These are phyloP conservation scores for Nasua narica DNA, from an alignment of 2,797 vertebrate species.

Conservation along the genomic window DNA sequence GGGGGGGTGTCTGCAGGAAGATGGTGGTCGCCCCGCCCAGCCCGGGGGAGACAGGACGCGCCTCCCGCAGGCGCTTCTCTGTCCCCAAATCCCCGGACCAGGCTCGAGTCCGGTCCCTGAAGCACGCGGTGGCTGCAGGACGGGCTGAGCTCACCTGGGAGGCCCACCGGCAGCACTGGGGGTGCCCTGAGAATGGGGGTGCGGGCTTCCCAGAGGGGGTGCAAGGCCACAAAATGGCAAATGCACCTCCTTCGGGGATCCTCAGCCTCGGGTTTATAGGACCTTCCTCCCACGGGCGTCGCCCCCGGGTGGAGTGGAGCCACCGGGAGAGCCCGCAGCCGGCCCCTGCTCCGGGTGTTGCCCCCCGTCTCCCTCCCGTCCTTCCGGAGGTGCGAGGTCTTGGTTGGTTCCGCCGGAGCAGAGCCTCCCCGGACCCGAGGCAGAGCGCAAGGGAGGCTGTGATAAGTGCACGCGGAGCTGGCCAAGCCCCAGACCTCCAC, in stretches of 20 bases:
- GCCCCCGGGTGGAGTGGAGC: fast-evolving
- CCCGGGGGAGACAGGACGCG: too few relatives aligned
- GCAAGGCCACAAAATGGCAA: background rate
- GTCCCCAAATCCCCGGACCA: too few relatives aligned
- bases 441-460: background rate
- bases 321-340: background rate
- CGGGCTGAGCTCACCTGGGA: fast-evolving
- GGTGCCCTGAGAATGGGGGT: background rate
- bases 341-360: fast-evolving
- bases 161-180: background rate
- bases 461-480: fast-evolving
- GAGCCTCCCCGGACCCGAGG: fast-evolving
- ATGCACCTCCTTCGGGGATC: background rate
- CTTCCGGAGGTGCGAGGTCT: fast-evolving
- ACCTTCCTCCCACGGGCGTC: too few relatives aligned
- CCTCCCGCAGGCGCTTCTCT: fast-evolving
- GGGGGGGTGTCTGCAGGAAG: background rate
- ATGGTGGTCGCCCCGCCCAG: fast-evolving
- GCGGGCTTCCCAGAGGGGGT: background rate
- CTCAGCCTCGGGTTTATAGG: background rate
- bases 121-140: fast-evolving
- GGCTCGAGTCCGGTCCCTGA: background rate
- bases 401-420: background rate
- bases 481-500: fast-evolving
- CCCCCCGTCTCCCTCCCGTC: background rate